Percentiles rank a stretch among this genome's conserved stretches.
Evolutionary conservation across 2,113 vertebrate genomes (phyloP).

Genomic region (Telmatochromis sp.): DNA sequence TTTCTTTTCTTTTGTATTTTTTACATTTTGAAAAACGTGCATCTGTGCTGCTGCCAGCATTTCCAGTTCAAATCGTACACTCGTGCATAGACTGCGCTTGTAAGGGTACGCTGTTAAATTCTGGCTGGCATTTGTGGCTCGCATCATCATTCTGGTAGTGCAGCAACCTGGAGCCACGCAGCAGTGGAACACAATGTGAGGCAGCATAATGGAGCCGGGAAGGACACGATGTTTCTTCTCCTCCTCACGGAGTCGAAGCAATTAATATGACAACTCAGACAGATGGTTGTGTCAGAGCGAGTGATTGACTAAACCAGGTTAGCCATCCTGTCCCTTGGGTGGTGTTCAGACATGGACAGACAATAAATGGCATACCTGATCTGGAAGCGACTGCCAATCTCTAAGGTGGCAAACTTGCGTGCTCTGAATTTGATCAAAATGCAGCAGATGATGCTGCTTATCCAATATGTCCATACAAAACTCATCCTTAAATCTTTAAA

Average conservation of each 20-base stretch:
- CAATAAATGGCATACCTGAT: not conserved
- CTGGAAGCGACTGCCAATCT: not conserved
- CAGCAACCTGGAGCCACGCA: not conserved
- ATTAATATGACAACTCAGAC: constrained; percentile 19
- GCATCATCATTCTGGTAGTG: not conserved
- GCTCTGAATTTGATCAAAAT: not conserved
- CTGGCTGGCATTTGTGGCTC: not conserved
- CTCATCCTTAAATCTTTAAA: not conserved
- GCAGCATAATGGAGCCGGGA: not conserved
- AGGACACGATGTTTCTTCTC: not conserved
- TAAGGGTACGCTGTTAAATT: not conserved
- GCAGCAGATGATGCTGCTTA: not conserved
- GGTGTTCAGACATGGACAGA: not conserved
- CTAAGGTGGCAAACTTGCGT: not conserved
- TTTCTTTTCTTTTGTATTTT: not conserved
- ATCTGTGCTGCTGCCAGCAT: not conserved
- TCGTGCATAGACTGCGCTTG: not conserved
- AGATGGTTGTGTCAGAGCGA: constrained; percentile 7
- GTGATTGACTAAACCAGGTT: constrained; percentile 27
- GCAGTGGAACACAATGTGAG: not conserved
- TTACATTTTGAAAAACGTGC: not conserved
- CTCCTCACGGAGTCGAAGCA: not conserved
- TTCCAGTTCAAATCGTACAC: not conserved
- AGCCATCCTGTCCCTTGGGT: not conserved
- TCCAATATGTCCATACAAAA: not conserved